Conservation (phyloP, 2,797 vertebrate genomes). For the Myotis vivesi region DNA sequence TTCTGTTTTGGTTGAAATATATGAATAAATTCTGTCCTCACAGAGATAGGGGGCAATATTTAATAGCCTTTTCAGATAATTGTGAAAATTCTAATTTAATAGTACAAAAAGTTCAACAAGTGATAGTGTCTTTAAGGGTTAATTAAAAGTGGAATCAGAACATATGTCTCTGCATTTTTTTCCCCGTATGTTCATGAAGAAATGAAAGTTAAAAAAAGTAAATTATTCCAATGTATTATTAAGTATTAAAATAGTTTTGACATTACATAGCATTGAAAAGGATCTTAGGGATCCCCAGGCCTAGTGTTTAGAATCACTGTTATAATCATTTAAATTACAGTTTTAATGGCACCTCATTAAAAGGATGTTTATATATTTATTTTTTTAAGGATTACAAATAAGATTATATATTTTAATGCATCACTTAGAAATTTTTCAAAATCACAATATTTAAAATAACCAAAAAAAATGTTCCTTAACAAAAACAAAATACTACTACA, state of each 20-base stretch:
- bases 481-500: not conserved
- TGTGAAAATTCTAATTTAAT: not conserved
- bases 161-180: not conserved
- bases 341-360: not conserved
- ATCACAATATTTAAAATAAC: not conserved
- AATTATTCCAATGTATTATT: not conserved
- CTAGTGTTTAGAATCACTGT: not conserved
- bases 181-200: not conserved
- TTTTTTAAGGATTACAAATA: not conserved
- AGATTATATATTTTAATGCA: not conserved
- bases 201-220: not conserved
- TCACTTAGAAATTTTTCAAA: not conserved
- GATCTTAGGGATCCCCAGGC: not conserved
- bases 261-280: not conserved
- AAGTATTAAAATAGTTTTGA: not conserved
- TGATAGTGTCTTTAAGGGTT: not conserved
- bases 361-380: not conserved
- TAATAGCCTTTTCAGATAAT: not conserved
- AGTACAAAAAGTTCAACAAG: not conserved
- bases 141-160: not conserved
- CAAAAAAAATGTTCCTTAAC: not conserved
- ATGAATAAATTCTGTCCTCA: not conserved
- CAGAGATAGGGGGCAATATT: not conserved
- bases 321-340: not conserved
- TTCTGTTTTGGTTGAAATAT: not conserved